Evolutionary conservation across 2,888 invertebrate species (phyloP).

Genomic region (Schizaphis graminum): DNA sequence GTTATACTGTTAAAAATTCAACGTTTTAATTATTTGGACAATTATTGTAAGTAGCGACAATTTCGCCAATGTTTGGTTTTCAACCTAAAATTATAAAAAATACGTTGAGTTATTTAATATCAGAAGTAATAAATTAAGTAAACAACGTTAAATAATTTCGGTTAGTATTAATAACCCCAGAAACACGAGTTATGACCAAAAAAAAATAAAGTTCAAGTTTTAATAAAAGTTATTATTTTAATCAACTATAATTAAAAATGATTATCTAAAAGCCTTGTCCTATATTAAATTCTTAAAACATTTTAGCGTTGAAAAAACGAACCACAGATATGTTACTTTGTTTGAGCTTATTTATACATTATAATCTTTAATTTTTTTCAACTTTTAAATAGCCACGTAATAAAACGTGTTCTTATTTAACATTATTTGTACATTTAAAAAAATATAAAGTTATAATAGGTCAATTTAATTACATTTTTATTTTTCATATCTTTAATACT

Average conservation of each 20-base stretch:
- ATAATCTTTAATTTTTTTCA: background rate
- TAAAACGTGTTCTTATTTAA: background rate
- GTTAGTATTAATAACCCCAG: background rate
- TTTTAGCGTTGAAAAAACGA: background rate
- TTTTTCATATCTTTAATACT: background rate
- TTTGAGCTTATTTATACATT: background rate
- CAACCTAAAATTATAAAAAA: constrained; percentile 5
- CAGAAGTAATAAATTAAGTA: background rate
- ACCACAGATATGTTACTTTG: background rate
- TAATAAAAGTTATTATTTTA: constrained; percentile 23
- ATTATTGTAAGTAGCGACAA: background rate
- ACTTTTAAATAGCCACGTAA: background rate
- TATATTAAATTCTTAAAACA: background rate
- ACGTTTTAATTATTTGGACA: background rate
- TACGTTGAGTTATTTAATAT: background rate
- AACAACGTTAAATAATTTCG: background rate
- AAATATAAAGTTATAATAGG: background rate
- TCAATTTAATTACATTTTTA: background rate
- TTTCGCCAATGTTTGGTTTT: background rate
- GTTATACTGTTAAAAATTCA: background rate
- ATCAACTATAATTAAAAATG: constrained; percentile 44
- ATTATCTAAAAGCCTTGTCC: background rate
- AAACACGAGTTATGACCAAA: background rate
- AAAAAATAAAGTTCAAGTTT: constrained; percentile 23
- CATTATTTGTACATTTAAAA: background rate